These are phyloP conservation scores for Falco cherrug DNA, from an alignment of 2,797 vertebrate genomes.

Conservation along the genomic window DNA sequence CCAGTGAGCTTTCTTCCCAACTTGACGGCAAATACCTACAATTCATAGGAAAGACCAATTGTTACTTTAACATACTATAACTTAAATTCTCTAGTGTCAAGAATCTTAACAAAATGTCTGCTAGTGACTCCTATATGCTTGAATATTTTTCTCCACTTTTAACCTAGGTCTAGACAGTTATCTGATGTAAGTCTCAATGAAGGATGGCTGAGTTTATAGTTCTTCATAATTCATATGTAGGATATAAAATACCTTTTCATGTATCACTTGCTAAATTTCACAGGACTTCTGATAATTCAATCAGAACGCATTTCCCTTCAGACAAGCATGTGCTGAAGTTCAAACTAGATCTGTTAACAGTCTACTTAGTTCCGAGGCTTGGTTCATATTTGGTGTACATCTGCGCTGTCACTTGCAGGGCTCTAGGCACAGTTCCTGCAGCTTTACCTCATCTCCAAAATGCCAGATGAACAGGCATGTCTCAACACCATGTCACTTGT, in stretches of 20 bases:
- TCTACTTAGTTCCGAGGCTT: not conserved
- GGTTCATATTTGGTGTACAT: not conserved
- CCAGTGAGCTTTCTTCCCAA: not conserved
- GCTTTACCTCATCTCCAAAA: not conserved
- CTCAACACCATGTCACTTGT: not conserved
- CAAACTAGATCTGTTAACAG: not conserved
- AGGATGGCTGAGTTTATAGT: not conserved
- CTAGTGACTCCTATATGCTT: not conserved
- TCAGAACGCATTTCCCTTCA: not conserved
- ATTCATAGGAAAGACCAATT: not conserved
- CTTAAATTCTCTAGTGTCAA: not conserved
- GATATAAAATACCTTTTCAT: not conserved
- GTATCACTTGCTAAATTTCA: not conserved
- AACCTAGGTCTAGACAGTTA: not conserved
- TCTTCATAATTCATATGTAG: not conserved
- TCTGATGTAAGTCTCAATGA: not conserved
- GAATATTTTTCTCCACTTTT: not conserved
- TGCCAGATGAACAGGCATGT: not conserved
- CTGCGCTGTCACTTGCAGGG: not conserved
- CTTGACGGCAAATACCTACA: not conserved
- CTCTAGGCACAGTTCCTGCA: not conserved
- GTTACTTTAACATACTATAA: not conserved
- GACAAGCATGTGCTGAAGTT: not conserved
- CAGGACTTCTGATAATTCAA: not conserved
- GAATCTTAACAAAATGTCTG: not conserved